A percentile compares a stretch with the other conserved stretches of the same genome.
phyloP scores from a whole-genome alignment of 2,113 vertebrate genomes.

The Glaucomys volans region DNA sequence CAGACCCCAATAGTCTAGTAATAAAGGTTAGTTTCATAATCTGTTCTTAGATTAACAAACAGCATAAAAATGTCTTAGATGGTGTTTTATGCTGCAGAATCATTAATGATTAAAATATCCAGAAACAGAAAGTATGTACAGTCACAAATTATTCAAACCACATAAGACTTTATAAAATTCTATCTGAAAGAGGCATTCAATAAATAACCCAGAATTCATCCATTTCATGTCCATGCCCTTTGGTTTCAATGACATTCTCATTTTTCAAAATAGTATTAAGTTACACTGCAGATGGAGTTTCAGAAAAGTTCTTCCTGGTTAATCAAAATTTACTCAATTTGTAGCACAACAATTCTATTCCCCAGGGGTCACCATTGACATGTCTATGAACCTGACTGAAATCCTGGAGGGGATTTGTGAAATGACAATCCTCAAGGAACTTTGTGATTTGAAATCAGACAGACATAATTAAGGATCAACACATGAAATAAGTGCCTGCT shows the following conservation, averaged over 20 bases:
- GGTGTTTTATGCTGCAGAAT: constrained; percentile 49
- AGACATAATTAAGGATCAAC: constrained; percentile 54
- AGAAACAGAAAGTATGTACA: constrained; percentile 65
- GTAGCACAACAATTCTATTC: constrained; percentile 48
- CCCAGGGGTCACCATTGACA: neutral
- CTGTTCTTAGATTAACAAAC: constrained; percentile 47
- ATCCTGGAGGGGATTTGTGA: constrained; percentile 2
- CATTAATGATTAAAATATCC: constrained; percentile 77
- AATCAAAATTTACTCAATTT: constrained; percentile 76
- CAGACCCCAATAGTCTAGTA: constrained; percentile 18
- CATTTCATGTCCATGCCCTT: constrained; percentile 69
- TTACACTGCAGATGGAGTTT: constrained; percentile 27
- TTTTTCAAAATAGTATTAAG: constrained; percentile 78
- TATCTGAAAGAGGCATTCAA: constrained; percentile 63
- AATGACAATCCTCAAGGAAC: neutral
- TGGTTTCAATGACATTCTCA: constrained; percentile 76
- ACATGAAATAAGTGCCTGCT: constrained; percentile 7
- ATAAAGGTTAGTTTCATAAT: constrained; percentile 64
- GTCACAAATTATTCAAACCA: constrained; percentile 76
- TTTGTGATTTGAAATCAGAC: constrained; percentile 30
- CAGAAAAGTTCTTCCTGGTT: constrained; percentile 63
- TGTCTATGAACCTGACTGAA: neutral
- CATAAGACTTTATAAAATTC: constrained; percentile 66
- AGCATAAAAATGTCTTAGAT: constrained; percentile 13
- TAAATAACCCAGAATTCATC: constrained; percentile 75